Percentiles rank a stretch among this genome's conserved stretches.
Conservation (phyloP, 2,797 vertebrate genomes). For the Sylvilagus floridanus region DNA sequence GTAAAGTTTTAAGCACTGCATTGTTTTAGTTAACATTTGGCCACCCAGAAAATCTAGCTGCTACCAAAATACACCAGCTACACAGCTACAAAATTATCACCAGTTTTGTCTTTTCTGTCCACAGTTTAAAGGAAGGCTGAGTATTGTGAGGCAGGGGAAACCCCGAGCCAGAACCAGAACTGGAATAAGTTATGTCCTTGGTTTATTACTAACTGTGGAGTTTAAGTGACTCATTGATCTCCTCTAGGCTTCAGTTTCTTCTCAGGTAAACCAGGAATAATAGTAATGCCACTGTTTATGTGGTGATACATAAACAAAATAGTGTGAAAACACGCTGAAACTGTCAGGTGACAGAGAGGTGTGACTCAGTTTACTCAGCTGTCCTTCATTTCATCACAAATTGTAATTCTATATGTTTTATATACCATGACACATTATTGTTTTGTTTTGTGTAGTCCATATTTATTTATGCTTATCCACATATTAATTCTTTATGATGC, state of each 20-base stretch:
- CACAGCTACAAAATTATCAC: not conserved
- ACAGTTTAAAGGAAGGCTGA: not conserved
- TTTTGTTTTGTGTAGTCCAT: not conserved
- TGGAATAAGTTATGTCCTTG: not conserved
- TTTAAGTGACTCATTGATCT: not conserved
- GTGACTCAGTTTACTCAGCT: not conserved
- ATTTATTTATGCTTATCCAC: not conserved
- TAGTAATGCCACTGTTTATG: not conserved
- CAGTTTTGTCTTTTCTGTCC: not conserved
- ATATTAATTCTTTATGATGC: not conserved
- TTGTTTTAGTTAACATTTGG: not conserved
- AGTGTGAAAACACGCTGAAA: not conserved
- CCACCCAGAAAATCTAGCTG: not conserved
- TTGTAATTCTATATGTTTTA: not conserved
- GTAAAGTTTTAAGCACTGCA: not conserved
- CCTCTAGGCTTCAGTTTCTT: not conserved
- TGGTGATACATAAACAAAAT: not conserved
- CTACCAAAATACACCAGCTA: not conserved
- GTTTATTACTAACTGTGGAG: not conserved
- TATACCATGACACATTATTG: not conserved
- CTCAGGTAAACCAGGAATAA: not conserved
- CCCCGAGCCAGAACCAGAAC: not conserved
- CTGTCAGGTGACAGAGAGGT: not conserved
- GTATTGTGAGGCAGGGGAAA: not conserved
- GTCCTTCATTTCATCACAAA: not conserved